Evolutionary conservation across 2,888 invertebrate genomes (phyloP), one percentile per base, ranked within the genome.

Genomic region (Saturnia pavonia): DNA sequence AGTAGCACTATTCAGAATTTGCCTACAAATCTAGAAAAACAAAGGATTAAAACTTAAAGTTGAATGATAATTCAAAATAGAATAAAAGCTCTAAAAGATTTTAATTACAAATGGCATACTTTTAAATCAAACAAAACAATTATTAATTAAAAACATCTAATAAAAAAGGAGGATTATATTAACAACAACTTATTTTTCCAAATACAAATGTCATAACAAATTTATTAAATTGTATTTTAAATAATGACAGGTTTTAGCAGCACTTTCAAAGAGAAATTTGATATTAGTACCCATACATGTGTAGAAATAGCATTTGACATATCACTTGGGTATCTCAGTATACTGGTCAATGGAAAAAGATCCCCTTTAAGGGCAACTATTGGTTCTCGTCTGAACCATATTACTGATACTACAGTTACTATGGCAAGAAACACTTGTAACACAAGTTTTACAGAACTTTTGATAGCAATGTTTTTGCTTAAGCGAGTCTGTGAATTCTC

Each of bases 231-330:
- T 14, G 14, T 60, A 60, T 27, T 14, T 71, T 72, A 72, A 51
- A 65, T 22, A 71, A 25, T 14, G 71, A 69, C 68, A 63, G 92
- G 92, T 79, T 90, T 92, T 16, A 93, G 74, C 27, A 94, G 79
- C 71, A 88, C 82, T 78, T 90, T 89, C 19, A 93, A 83, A 1
- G 94, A 92, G 27, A 93, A 78, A 80, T 94, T 94, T 6, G 93
- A 89, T 69, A 94, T 89, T 22, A 93, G 74, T 1, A 94, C 91
- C 93, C 93, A 94, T 16, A 93, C 80, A 78, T 94, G 94, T 27
- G 91, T 88, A 1, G 94, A 93, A 57, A 94, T 88, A 2, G 92
- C 86, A 83, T 94, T 93, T 7, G 91, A 89, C 70, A 87, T 82
- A 34, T 85, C 83, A 80, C 92, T 92, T 0, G 94, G 94, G 71